These are phyloP conservation scores for Decapterus maruadsi DNA, from an alignment of 2,797 vertebrate genomes.

Conservation along the genomic window DNA sequence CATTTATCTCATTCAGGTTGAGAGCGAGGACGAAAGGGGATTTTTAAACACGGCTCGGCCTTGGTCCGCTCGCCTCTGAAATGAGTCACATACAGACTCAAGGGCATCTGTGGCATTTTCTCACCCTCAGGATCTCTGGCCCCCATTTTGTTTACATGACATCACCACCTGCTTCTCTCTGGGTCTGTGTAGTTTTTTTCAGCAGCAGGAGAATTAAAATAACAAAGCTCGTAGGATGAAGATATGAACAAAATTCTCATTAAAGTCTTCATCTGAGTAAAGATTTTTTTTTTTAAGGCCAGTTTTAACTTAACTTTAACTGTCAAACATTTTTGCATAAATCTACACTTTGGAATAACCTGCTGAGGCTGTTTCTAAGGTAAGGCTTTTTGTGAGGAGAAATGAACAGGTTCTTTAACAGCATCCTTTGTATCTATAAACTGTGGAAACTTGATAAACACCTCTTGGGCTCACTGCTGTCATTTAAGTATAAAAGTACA, in stretches of 20 bases:
- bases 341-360: too few relatives aligned
- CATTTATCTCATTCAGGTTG: constrained; percentile 8
- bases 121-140: constrained; percentile 12
- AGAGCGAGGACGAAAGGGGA: constrained; percentile 16
- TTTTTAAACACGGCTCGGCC: constrained; percentile 41
- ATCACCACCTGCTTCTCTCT: constrained; percentile 28
- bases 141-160: constrained; percentile 57
- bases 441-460: not conserved
- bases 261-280: not conserved
- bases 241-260: not conserved
- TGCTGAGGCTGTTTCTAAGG: too few relatives aligned
- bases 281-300: not conserved
- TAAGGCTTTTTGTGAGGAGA: too few relatives aligned
- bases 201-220: not conserved
- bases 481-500: too few relatives aligned
- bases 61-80: constrained; percentile 39
- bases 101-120: constrained; percentile 42
- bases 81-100: constrained; percentile 47
- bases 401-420: not conserved
- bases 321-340: too few relatives aligned
- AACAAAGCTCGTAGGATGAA: not conserved
- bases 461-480: not conserved
- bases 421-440: not conserved
- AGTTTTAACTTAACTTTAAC: not conserved
- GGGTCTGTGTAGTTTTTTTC: not conserved